These are phyloP conservation scores for Caerostris darwini DNA, from an alignment of 1,140 invertebrate species.

Conservation along the genomic window DNA sequence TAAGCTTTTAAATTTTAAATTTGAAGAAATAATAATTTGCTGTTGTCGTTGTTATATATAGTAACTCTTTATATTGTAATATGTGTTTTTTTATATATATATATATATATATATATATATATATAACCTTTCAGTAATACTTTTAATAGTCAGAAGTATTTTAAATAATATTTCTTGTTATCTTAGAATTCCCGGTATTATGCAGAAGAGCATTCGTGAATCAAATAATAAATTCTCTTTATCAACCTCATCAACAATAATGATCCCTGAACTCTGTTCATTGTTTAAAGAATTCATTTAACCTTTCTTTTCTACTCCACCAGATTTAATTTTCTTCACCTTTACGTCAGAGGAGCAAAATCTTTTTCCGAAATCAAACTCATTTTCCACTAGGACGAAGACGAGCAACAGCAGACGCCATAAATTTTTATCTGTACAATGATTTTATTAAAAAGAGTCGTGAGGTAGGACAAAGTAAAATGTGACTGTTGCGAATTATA, in stretches of 20 bases:
- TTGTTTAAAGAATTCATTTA: neutral
- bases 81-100: no score
- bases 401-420: slow-evolving; percentile 6
- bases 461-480: no score
- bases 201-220: neutral
- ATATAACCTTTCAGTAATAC: no score
- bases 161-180: no score
- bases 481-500: no score
- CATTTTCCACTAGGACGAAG: slow-evolving; percentile 1
- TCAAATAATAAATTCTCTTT: neutral
- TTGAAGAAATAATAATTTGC: no score
- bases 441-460: neutral
- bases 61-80: no score
- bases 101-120: no score
- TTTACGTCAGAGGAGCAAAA: neutral
- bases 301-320: neutral
- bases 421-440: neutral
- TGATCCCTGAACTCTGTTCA: neutral
- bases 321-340: neutral
- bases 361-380: neutral
- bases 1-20: no score
- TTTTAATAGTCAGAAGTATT: no score
- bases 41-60: no score
- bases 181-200: no score
- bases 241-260: neutral